A percentile compares a stretch with the other conserved stretches of the same genome.
Conservation (phyloP, 1,140 invertebrate genomes). For the Eulimnadia texana region DNA sequence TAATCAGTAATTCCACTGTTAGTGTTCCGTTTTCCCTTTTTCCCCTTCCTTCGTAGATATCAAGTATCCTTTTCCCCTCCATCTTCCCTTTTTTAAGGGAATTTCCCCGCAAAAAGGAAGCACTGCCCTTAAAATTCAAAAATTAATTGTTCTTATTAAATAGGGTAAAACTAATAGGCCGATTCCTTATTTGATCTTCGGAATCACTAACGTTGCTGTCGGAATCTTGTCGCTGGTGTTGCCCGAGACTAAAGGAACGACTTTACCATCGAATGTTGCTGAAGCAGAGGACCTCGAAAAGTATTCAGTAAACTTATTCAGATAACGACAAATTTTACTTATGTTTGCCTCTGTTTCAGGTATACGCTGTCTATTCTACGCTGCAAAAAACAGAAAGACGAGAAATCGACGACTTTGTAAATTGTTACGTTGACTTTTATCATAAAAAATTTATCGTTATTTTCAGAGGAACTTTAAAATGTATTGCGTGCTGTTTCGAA, state of each 20-base stretch:
- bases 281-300: constrained; percentile 20
- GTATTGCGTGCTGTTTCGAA: too few relatives aligned
- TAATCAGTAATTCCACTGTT: too few relatives aligned
- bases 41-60: too few relatives aligned
- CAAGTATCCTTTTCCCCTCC: too few relatives aligned
- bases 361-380: background rate
- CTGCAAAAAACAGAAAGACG: background rate
- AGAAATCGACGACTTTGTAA: background rate
- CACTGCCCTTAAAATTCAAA: too few relatives aligned
- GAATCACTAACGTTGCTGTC: constrained; percentile 18
- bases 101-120: too few relatives aligned
- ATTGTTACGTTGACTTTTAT: background rate
- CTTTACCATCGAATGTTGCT: constrained; percentile 23
- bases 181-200: constrained; percentile 17
- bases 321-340: background rate
- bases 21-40: too few relatives aligned
- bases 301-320: background rate
- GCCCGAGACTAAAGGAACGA: constrained; percentile 23
- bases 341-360: background rate
- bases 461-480: too few relatives aligned
- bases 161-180: background rate
- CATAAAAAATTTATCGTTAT: too few relatives aligned
- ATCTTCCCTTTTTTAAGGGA: too few relatives aligned
- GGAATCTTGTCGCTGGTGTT: constrained; percentile 18
- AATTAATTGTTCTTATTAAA: background rate